Conservation (phyloP, 1,140 invertebrate species). For the Gryllus bimaculatus region DNA sequence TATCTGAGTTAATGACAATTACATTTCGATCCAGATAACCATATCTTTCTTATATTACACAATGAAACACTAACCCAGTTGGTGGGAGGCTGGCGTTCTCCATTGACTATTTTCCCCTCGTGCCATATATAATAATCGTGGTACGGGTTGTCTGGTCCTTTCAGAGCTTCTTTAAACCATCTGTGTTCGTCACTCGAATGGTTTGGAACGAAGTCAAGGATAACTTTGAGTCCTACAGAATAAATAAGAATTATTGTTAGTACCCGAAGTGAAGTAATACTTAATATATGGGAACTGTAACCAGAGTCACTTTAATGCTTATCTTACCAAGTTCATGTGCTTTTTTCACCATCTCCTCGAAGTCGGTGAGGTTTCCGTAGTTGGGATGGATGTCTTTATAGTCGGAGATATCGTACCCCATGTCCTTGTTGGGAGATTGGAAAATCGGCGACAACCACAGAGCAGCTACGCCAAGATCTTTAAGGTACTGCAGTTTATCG, state of each 20-base stretch:
- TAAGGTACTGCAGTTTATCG: slow-evolving; percentile 50
- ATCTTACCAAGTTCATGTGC: slow-evolving; percentile 25
- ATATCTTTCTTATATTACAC: background rate
- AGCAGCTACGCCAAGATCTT: slow-evolving; percentile 43
- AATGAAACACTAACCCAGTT: slow-evolving; percentile 41
- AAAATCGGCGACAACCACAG: slow-evolving; percentile 53
- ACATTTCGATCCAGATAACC: background rate
- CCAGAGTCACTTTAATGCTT: background rate
- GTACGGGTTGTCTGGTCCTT: slow-evolving; percentile 39
- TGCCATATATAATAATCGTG: slow-evolving; percentile 62
- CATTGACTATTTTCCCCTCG: slow-evolving; percentile 26
- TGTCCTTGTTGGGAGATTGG: slow-evolving; percentile 47
- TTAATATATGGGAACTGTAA: too few species aligned
- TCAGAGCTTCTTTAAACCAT: slow-evolving; percentile 57
- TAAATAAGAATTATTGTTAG: too few species aligned
- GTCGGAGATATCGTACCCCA: slow-evolving; percentile 57
- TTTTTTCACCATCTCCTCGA: slow-evolving; percentile 37
- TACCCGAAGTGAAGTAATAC: too few species aligned
- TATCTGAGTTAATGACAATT: too few species aligned
- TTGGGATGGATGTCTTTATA: slow-evolving; percentile 45
- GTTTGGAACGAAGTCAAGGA: slow-evolving; percentile 68
- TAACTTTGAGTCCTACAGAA: slow-evolving; percentile 34
- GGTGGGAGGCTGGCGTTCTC: slow-evolving; percentile 34
- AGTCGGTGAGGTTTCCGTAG: slow-evolving; percentile 53
- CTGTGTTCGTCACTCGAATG: slow-evolving; percentile 58